Base-by-base conservation (phyloP, 1,140 invertebrate genomes). In the Lucilia cuprina region DNA sequence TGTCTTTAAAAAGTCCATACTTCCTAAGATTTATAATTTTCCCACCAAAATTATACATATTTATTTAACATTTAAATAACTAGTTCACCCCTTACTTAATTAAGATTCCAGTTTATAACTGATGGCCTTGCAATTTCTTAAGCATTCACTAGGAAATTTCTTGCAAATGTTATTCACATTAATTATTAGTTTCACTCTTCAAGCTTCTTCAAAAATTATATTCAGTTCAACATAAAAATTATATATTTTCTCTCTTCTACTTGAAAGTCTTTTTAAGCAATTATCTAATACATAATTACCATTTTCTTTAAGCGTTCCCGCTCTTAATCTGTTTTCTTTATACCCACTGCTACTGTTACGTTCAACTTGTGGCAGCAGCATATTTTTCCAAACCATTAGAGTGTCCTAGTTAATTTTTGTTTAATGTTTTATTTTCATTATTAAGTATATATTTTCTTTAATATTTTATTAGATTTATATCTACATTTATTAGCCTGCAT, bases 221-320 rank as follows among this genome's bases (percentile, higher is more conserved):
- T 41, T 41, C 55, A 60, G n/a, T n/a, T 60, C 14, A 60, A 17
- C 55, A 17, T n/a, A 7, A 17, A 60, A 60, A 60, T 3, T 17
- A 60, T 0, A 60, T n/a, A 60, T 60, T 55, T 17, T n/a, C 55
- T 60, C 2, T n/a, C 5, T 7, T 7, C 55, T n/a, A 60, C 55
- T 60, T 60, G 55, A 60, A 60, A 60, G 55, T 60, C 50, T 60
- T 60, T 60, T 60, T n/a, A 12, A 17, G 50, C 13, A 60, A 60
- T 60, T 60, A n/a, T 60, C 55, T 60, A 60, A 60, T 60, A n/a
- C 55, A 60, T 60, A 60, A 60, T 60, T 60, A 60, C 55, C 55
- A 60, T 60, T 60, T n/a, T 17, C 14, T 60, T 60, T 41, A 3
- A 41, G 41, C 41, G 41, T 10, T 10, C 10, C 7, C 41, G 7